phyloP scores from a whole-genome alignment of 2,888 invertebrate genomes.

The Phalera bucephala region DNA sequence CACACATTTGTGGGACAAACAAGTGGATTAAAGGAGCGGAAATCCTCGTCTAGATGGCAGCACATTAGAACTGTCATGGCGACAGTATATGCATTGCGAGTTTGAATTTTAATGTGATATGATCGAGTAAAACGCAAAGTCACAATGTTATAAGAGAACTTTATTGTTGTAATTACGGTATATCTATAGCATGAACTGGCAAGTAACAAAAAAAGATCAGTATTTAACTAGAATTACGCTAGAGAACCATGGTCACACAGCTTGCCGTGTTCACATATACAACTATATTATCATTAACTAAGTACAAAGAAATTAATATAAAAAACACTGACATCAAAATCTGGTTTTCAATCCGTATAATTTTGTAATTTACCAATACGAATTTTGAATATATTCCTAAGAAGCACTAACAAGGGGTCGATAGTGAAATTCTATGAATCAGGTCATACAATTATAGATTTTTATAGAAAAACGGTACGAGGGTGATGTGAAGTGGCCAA shows the following conservation, averaged over 20 bases:
- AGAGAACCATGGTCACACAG: constrained; percentile 71
- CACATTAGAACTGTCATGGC: no score
- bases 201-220: constrained; percentile 74
- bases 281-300: constrained; percentile 47
- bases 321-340: constrained; percentile 62
- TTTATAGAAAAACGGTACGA: constrained; percentile 50
- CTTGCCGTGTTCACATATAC: constrained; percentile 64
- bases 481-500: constrained; percentile 50
- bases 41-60: no score
- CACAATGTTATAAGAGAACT: constrained; percentile 82
- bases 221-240: constrained; percentile 74
- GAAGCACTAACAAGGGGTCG: constrained; percentile 56
- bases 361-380: constrained; percentile 49
- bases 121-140: constrained; percentile 40
- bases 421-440: constrained; percentile 41
- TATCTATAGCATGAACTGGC: constrained; percentile 82
- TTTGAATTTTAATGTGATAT: no score
- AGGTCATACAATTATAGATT: constrained; percentile 23
- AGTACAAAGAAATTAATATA: constrained; percentile 42
- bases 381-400: constrained; percentile 66
- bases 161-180: constrained; percentile 81
- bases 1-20: no score
- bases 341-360: constrained; percentile 39
- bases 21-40: no score
- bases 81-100: no score